Conservation (phyloP, 2,888 invertebrate species). For the Cheilosia vulpina region DNA sequence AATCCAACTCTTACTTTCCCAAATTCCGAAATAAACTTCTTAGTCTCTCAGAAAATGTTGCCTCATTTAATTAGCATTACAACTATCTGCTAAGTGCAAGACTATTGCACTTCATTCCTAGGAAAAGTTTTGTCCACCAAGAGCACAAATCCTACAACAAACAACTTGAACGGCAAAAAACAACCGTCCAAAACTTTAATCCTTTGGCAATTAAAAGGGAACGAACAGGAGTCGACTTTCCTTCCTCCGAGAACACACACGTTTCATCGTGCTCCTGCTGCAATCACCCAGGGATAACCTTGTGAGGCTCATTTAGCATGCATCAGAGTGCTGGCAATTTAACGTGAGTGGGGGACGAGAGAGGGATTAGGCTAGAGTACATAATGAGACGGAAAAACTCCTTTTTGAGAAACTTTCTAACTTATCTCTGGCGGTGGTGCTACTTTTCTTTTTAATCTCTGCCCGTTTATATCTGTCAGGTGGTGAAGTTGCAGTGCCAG, state of each 20-base stretch:
- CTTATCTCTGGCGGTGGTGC: constrained; percentile 53
- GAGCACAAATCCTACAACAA: constrained; percentile 52
- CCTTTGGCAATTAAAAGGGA: constrained; percentile 60
- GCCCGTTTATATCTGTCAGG: constrained; percentile 44
- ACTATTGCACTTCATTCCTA: constrained; percentile 31
- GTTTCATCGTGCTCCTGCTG: constrained; percentile 13
- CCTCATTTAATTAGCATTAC: constrained; percentile 59
- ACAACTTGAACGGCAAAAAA: constrained; percentile 17
- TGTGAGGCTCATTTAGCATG: constrained; percentile 71
- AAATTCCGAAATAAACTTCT: constrained; percentile 22
- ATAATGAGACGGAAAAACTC: constrained; percentile 74
- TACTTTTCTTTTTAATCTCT: neutral
- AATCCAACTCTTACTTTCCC: neutral
- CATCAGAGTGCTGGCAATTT: constrained; percentile 63
- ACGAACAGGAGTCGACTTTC: constrained; percentile 20
- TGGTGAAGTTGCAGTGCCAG: constrained; percentile 47
- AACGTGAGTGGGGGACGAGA: constrained; percentile 51
- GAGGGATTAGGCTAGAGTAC: constrained; percentile 72
- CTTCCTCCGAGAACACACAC: constrained; percentile 1
- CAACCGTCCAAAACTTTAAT: constrained; percentile 57
- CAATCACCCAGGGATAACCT: constrained; percentile 57
- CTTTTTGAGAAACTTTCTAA: constrained; percentile 65
- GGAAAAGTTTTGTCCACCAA: constrained; percentile 47
- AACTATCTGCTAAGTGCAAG: constrained; percentile 54
- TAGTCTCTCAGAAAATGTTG: constrained; percentile 19